These are phyloP conservation scores for Phaedon cochleariae DNA, from an alignment of 2,888 invertebrate genomes.

Conservation along the genomic window DNA sequence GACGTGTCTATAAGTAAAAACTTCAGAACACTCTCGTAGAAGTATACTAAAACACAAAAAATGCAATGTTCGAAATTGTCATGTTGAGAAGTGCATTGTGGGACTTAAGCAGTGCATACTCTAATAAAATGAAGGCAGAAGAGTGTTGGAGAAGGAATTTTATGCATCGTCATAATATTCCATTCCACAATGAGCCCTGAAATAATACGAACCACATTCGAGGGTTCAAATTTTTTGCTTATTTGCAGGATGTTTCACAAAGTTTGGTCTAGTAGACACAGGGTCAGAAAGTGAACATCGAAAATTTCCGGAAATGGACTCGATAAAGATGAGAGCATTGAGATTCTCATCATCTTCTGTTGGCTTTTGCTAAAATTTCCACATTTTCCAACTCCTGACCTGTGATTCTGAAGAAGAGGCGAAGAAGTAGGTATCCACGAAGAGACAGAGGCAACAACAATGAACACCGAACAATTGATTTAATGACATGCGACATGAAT, in stretches of 20 bases:
- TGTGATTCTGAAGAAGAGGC: slow-evolving; percentile 31
- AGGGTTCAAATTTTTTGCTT: slow-evolving; percentile 22
- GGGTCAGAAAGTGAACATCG: not conserved
- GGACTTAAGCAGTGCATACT: slow-evolving; percentile 32
- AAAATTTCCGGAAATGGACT: too few species aligned
- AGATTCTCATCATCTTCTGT: too few species aligned
- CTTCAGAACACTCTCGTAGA: too few species aligned
- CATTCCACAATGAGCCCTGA: slow-evolving; percentile 14
- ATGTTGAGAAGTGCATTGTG: slow-evolving; percentile 33
- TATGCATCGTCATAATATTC: slow-evolving; percentile 24
- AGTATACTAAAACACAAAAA: slow-evolving; percentile 22
- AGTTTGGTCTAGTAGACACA: slow-evolving; percentile 44
- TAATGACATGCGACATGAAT: slow-evolving; percentile 60
- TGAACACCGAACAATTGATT: slow-evolving; percentile 61
- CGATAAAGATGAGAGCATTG: too few species aligned
- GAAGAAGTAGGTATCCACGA: slow-evolving; percentile 51
- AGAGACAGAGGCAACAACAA: slow-evolving; percentile 60
- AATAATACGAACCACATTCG: slow-evolving; percentile 19
- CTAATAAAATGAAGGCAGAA: slow-evolving; percentile 4
- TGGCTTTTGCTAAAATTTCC: too few species aligned
- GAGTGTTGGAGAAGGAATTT: slow-evolving; percentile 17
- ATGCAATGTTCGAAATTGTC: slow-evolving; percentile 31
- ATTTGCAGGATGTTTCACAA: slow-evolving; percentile 42
- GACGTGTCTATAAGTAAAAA: too few species aligned
- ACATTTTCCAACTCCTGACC: not conserved